A percentile compares a stretch with the other conserved stretches of the same genome.
Evolutionary conservation across 1,140 invertebrate genomes (phyloP).

Genomic region (Drosophila sturtevanti): DNA sequence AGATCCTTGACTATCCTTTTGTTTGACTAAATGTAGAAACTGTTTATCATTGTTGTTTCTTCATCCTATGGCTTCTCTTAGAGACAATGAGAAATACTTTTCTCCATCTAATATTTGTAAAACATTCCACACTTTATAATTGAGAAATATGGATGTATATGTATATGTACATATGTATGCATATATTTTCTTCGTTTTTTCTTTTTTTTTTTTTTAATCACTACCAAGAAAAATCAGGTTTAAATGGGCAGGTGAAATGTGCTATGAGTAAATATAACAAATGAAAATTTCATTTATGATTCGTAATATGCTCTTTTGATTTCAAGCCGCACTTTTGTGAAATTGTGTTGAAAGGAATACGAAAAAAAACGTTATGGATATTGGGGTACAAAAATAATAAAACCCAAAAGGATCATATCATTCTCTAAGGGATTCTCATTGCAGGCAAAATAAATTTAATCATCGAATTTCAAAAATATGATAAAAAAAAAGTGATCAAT

Average conservation of each 20-base stretch:
- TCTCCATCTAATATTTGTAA: conserved; percentile 49
- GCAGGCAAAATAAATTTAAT: too few species aligned
- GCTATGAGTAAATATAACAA: conserved; percentile 51
- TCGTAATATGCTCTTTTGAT: conserved; percentile 34
- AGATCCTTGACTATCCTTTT: conserved; percentile 49
- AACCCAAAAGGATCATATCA: too few species aligned
- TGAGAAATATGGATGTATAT: conserved; percentile 46
- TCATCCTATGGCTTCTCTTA: conserved; percentile 42
- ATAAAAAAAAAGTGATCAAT: too few species aligned
- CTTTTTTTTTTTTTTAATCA: conserved; percentile 18
- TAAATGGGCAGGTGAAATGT: conserved; percentile 63
- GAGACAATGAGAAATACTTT: conserved; percentile 57
- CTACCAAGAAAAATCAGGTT: conserved; percentile 66
- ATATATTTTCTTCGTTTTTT: not conserved
- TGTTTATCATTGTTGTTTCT: conserved; percentile 76
- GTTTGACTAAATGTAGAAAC: conserved; percentile 70
- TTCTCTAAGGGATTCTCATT: too few species aligned
- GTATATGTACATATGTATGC: conserved; percentile 20
- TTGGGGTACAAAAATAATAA: not conserved
- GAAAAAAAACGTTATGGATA: conserved; percentile 1
- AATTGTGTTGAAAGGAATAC: not conserved
- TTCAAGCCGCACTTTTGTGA: conserved; percentile 19
- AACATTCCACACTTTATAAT: conserved; percentile 61
- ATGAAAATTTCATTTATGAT: conserved; percentile 38
- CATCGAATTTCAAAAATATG: too few species aligned